phyloP scores from a whole-genome alignment of 2,888 invertebrate species.

The Bimastos eiseni region DNA sequence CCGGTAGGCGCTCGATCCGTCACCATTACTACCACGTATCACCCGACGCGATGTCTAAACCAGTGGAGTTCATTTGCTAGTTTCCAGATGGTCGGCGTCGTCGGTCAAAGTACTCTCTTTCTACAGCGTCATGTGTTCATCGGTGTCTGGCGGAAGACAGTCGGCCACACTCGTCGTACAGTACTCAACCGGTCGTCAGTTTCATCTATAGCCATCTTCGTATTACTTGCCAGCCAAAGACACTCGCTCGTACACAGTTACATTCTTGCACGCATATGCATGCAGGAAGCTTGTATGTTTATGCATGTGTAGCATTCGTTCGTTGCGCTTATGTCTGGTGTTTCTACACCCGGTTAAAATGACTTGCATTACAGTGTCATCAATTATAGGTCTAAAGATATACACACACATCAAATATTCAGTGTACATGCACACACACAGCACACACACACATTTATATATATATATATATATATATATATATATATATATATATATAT shows the following conservation, averaged over 20 bases:
- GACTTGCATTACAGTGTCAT: not conserved
- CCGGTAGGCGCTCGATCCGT: slow-evolving; percentile 34
- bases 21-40: not conserved
- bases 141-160: not conserved
- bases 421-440: too few relatives aligned
- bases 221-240: not conserved
- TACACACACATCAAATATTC: too few relatives aligned
- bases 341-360: not conserved
- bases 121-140: slow-evolving; percentile 13
- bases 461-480: too few relatives aligned
- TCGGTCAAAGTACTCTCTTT: not conserved
- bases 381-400: not conserved
- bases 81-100: not conserved
- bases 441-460: too few relatives aligned
- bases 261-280: not conserved
- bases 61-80: not conserved
- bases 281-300: not conserved
- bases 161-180: not conserved
- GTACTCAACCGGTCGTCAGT: not conserved
- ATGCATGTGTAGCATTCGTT: not conserved
- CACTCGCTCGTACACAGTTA: not conserved
- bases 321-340: not conserved
- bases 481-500: too few relatives aligned
- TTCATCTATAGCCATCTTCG: not conserved
- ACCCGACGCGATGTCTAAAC: not conserved